Evolutionary conservation across 2,797 vertebrate species (phyloP).

Genomic region (Tarsius wallacei): DNA sequence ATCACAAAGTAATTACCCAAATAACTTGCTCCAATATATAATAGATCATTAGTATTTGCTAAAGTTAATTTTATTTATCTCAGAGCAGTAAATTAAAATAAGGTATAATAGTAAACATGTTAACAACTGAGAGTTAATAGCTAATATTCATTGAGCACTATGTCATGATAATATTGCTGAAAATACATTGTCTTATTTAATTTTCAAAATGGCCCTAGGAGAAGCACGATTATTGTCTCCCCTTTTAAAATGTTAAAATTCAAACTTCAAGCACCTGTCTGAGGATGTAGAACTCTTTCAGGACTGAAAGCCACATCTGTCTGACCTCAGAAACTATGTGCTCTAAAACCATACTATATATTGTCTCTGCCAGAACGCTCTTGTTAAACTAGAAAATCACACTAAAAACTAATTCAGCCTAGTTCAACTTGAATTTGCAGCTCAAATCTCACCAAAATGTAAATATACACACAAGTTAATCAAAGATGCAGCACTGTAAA

Average conservation of each 20-base stretch:
- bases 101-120: not conserved
- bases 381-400: not conserved
- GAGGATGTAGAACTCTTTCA: not conserved
- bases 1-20: not conserved
- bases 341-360: not conserved
- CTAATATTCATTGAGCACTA: not conserved
- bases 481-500: not conserved
- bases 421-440: not conserved
- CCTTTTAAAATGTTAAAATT: not conserved
- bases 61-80: constrained; percentile 49
- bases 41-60: not conserved
- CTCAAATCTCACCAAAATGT: not conserved
- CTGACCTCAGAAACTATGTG: not conserved
- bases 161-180: not conserved
- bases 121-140: constrained; percentile 43
- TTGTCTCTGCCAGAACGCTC: not conserved
- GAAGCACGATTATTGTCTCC: not conserved
- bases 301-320: not conserved
- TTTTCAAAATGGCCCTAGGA: not conserved
- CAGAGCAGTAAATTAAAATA: not conserved
- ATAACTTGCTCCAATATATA: constrained; percentile 2
- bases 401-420: not conserved
- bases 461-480: not conserved
- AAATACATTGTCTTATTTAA: not conserved
- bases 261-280: not conserved